Evolutionary conservation across 2,888 invertebrate genomes (phyloP).

Genomic region (Rhagium mordax): DNA sequence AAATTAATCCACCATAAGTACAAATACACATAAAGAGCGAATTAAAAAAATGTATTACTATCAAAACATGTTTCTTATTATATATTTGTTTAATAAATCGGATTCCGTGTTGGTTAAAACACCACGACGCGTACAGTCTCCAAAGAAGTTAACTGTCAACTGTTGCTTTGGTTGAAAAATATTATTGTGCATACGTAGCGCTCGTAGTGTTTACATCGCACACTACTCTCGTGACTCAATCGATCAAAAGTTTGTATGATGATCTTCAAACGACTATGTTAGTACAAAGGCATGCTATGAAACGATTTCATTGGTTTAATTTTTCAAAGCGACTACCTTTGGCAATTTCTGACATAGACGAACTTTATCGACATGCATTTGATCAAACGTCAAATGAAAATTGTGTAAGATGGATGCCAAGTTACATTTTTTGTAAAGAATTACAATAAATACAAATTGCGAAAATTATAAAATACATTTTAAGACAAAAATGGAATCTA

Average conservation of each 20-base stretch:
- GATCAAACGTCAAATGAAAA: slow-evolving; percentile 19
- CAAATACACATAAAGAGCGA: not conserved
- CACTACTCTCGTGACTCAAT: slow-evolving; percentile 18
- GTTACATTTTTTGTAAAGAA: slow-evolving; percentile 31
- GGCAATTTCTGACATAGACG: not conserved
- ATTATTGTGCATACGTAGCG: slow-evolving; percentile 51
- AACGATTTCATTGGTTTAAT: slow-evolving; percentile 30
- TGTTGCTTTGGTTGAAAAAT: slow-evolving; percentile 61
- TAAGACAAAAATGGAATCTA: slow-evolving; percentile 52
- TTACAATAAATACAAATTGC: not conserved
- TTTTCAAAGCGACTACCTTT: slow-evolving; percentile 7
- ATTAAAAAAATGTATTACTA: no score
- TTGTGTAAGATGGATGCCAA: slow-evolving; percentile 44
- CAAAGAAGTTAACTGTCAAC: slow-evolving; percentile 59
- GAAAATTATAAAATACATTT: slow-evolving; percentile 2
- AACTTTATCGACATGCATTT: slow-evolving; percentile 11
- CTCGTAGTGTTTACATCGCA: slow-evolving; percentile 27
- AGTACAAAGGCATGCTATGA: no score
- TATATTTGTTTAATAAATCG: slow-evolving; percentile 12
- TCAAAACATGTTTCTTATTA: slow-evolving; percentile 10
- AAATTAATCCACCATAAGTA: slow-evolving; percentile 2
- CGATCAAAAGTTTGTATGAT: not conserved
- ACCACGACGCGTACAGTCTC: slow-evolving; percentile 39
- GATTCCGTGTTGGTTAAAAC: slow-evolving; percentile 17
- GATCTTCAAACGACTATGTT: not conserved